Conservation (phyloP, 2,888 invertebrate genomes). For the Synanthedon vespiformis region DNA sequence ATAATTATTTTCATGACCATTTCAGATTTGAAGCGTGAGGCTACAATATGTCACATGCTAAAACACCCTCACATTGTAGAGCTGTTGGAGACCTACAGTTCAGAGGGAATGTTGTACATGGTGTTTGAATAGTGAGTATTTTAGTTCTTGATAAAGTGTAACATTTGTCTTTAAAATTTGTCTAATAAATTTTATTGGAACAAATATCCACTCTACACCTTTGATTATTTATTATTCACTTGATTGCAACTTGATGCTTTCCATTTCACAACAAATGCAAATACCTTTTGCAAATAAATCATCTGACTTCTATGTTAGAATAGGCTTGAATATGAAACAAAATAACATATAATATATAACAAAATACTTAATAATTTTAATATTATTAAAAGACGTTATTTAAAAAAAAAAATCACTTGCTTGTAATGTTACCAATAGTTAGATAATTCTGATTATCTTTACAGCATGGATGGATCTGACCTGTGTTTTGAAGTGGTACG, state of each 20-base stretch:
- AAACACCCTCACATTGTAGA: conserved; percentile 99
- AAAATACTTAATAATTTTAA: neutral
- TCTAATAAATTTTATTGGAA: too few species aligned
- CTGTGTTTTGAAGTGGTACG: conserved; percentile 98
- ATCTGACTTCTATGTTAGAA: too few species aligned
- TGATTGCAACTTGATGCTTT: too few species aligned
- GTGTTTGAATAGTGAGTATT: conserved; percentile 97
- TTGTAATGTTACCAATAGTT: neutral
- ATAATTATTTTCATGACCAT: conserved; percentile 17
- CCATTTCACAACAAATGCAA: too few species aligned
- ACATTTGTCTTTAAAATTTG: too few species aligned
- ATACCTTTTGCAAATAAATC: too few species aligned
- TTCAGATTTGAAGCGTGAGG: conserved; percentile 97
- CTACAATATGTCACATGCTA: conserved; percentile 98
- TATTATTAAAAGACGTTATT: neutral
- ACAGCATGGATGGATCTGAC: conserved; percentile 98
- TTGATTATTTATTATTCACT: too few species aligned
- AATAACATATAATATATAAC: too few species aligned
- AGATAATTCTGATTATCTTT: conserved; percentile 28
- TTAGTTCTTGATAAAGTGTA: too few species aligned
- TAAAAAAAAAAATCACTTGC: neutral
- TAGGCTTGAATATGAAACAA: too few species aligned
- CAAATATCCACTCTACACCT: too few species aligned
- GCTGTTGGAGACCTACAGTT: conserved; percentile 96
- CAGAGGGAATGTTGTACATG: conserved; percentile 99